Evolutionary conservation across 2,797 vertebrate species (phyloP).

Genomic region (Semotilus atromaculatus): DNA sequence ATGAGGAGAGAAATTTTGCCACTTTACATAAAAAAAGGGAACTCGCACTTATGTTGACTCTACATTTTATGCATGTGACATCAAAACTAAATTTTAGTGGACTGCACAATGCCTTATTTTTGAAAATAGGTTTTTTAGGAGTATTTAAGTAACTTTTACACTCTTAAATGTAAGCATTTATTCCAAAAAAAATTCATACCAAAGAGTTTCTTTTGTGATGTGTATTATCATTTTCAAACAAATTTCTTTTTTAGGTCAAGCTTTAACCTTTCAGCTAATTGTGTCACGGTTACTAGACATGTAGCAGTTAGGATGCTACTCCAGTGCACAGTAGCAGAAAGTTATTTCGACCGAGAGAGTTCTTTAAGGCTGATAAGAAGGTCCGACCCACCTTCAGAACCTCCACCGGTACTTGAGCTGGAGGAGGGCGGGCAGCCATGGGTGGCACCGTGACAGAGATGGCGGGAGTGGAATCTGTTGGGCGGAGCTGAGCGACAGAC

Average conservation of each 20-base stretch:
- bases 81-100: background rate
- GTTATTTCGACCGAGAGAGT: background rate
- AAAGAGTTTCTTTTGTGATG: background rate
- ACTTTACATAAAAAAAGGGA: background rate
- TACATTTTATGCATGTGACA: background rate
- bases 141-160: background rate
- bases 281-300: background rate
- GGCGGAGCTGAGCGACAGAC: slow-evolving; percentile 77
- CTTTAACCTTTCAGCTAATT: background rate
- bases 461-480: slow-evolving; percentile 81
- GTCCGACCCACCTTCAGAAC: slow-evolving; percentile 84
- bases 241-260: background rate
- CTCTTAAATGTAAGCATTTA: no score
- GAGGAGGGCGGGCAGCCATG: slow-evolving; percentile 75
- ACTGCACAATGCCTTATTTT: background rate
- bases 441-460: slow-evolving; percentile 83
- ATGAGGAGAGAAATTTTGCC: background rate
- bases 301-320: slow-evolving; percentile 21
- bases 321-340: background rate
- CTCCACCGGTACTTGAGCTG: slow-evolving; percentile 90
- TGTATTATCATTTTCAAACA: background rate
- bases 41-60: background rate
- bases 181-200: no score
- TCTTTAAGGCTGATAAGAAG: background rate
- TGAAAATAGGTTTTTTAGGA: no score